A percentile compares a stretch with the other conserved stretches of the same genome.
Conservation (phyloP, 2,888 invertebrate genomes). For the Ectemnius cavifrons region DNA sequence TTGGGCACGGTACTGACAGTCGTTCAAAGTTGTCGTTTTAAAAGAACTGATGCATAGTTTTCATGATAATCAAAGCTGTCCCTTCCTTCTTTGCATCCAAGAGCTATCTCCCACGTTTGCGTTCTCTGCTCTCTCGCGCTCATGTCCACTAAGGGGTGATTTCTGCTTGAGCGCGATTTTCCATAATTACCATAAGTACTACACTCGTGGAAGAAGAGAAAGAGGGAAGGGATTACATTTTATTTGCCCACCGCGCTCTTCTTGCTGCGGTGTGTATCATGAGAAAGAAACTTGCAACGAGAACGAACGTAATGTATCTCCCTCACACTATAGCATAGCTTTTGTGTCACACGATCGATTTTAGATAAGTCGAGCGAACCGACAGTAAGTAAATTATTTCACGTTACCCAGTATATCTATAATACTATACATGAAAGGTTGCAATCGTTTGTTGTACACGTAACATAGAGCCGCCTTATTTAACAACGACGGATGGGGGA, state of each 20-base stretch:
- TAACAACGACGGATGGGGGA: slow-evolving; percentile 23
- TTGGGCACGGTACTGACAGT: slow-evolving; percentile 74
- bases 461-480: slow-evolving; percentile 33
- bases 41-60: slow-evolving; percentile 39
- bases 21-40: slow-evolving; percentile 63
- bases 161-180: not conserved
- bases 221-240: slow-evolving; percentile 53
- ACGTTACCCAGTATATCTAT: slow-evolving; percentile 47
- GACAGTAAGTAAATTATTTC: slow-evolving; percentile 75
- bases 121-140: not conserved
- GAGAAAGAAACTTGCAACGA: slow-evolving; percentile 62
- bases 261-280: slow-evolving; percentile 42
- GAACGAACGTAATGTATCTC: slow-evolving; percentile 66
- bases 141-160: not conserved
- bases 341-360: slow-evolving; percentile 73
- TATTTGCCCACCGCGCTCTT: slow-evolving; percentile 33
- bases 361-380: slow-evolving; percentile 73
- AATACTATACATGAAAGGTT: slow-evolving; percentile 30
- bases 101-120: not conserved
- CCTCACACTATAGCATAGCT: slow-evolving; percentile 68
- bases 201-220: slow-evolving; percentile 17
- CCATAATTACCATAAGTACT: not conserved
- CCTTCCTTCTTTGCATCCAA: slow-evolving; percentile 51
- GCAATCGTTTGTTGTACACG: slow-evolving; percentile 26
- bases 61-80: slow-evolving; percentile 30